Evolutionary conservation across 1,140 invertebrate species (phyloP).

Genomic region (Physella acuta): DNA sequence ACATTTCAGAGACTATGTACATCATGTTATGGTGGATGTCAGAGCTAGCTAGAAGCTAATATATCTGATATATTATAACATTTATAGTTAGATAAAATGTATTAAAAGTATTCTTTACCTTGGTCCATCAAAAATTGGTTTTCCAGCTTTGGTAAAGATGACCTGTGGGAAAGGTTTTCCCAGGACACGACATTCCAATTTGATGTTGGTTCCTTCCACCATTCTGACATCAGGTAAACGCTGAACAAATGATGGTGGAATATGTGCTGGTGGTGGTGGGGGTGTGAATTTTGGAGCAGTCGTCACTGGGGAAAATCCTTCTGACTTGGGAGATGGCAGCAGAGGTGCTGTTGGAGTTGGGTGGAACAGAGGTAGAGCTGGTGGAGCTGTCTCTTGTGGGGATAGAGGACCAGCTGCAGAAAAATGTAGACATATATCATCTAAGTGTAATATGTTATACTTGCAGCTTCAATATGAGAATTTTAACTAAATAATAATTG

Average conservation of each 20-base stretch:
- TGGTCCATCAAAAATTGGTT: conserved; percentile 45
- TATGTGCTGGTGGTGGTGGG: conserved; percentile 32
- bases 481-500: no score
- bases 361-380: neutral
- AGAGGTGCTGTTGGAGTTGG: neutral
- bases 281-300: conserved; percentile 26
- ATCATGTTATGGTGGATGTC: no score
- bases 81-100: neutral
- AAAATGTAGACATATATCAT: no score
- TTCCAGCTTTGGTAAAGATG: conserved; percentile 58
- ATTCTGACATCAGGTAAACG: conserved; percentile 63
- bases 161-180: conserved; percentile 62
- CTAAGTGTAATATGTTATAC: no score
- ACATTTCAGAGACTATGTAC: no score
- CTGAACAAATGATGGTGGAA: conserved; percentile 60
- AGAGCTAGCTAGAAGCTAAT: no score
- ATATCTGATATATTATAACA: no score
- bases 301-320: conserved; percentile 20
- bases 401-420: conserved; percentile 14
- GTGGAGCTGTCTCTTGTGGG: conserved; percentile 19
- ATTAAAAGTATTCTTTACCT: conserved; percentile 34
- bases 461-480: no score
- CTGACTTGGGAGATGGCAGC: conserved; percentile 12
- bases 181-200: conserved; percentile 59
- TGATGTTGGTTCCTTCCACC: conserved; percentile 49